phyloP scores from a whole-genome alignment of 2,797 vertebrate genomes.

The Chrysocyon brachyurus region DNA sequence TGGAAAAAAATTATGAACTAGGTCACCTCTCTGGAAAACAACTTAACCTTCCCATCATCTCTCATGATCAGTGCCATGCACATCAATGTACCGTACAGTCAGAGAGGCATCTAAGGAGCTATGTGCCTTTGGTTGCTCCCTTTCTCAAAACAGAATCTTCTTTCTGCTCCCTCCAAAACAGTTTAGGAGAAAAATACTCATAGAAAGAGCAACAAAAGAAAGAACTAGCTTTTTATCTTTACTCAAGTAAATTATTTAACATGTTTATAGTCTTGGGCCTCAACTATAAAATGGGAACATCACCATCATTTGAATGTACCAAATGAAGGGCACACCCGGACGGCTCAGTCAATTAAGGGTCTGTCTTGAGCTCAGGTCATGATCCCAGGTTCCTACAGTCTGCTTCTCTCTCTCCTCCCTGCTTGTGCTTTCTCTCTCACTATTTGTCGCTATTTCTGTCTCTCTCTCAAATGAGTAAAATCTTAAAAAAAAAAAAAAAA shows the following conservation, averaged over 20 bases:
- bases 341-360: neutral
- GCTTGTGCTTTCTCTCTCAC: neutral
- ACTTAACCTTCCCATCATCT: neutral
- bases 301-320: neutral
- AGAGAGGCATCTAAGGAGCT: neutral
- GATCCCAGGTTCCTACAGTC: neutral
- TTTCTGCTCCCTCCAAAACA: neutral
- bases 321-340: neutral
- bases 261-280: neutral
- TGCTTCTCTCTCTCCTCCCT: neutral
- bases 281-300: constrained; percentile 1
- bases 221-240: constrained; percentile 15
- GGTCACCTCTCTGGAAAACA: neutral
- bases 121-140: neutral
- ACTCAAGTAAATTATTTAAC: constrained; percentile 26
- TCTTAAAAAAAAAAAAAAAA: neutral
- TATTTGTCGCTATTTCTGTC: neutral
- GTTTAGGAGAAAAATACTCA: constrained; percentile 38
- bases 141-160: neutral
- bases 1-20: neutral
- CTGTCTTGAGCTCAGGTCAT: neutral
- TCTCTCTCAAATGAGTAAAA: neutral
- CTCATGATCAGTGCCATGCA: neutral
- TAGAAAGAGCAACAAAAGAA: neutral
- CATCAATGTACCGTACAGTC: neutral